Evolutionary conservation across 2,113 vertebrate species (phyloP), one percentile per base, ranked within the genome.

Genomic region (Holacanthus passer): DNA sequence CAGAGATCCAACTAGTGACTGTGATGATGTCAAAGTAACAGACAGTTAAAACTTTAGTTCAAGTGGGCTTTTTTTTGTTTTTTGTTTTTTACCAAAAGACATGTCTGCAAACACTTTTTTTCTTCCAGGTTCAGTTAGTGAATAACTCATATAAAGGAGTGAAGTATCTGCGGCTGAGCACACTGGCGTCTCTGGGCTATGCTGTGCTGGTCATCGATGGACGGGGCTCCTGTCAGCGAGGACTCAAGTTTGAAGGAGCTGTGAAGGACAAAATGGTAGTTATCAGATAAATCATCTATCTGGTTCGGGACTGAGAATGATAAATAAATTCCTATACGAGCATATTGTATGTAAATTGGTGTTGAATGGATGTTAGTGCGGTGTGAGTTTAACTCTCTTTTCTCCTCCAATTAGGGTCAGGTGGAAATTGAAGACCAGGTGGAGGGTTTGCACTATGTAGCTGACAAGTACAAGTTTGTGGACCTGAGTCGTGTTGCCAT

Each of bases 401-500:
- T 65, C 60, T 60, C 9, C 19, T 84, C 47, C 29, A 1, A 66
- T 0, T 72, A 99, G 98, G 98, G 97, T 74, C 96, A 97, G 88
- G 97, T 99, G 91, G 98, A 99, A 94, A 98, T 99, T 1, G 97
- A 98, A 75, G 98, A 99, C 94, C 98, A 99, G 93, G 97, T 99
- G 91, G 97, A 99, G 89, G 98, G 97, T 76, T 93, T 99, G 84
- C 95, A 97, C 91, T 98, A 96, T 1, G 96, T 97, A 73, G 96
- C 97, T 6, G 96, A 98, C 74, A 98, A 97, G 89, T 98, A 97
- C 24, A 96, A 97, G 90, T 99, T 97, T 91, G 90, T 99, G 3
- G 98, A 99, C 93, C 84, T 98, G 92, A 97, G 93, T 93, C 97
- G 98, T 0, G 97, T 99, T 0, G 97, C 98, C 91, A 98, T 99